Base-by-base conservation (phyloP, 2,888 invertebrate genomes). In the Philaethria dido region DNA sequence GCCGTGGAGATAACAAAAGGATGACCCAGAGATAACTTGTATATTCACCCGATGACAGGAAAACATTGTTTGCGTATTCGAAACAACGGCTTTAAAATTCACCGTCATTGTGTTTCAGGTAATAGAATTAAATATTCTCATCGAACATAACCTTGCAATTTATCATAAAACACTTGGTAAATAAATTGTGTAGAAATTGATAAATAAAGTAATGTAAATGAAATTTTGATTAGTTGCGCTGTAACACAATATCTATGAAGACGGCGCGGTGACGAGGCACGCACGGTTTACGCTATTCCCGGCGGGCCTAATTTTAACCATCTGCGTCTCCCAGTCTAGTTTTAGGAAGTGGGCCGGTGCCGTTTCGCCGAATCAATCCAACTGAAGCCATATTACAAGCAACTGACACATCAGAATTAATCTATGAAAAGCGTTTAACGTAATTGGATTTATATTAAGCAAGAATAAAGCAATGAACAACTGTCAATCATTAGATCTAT, bases 281-380 rank as follows among this genome's bases (percentile, higher is more conserved):
- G 86, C 81, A 76, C 84, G 84, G 88, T 90, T 90, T 86, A 88
- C 86, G 86, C 91, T 92, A 91, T 92, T 92, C 87, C 88, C 78
- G 90, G 90, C 85, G 83, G 82, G 82, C 85, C 92, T 92, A 92
- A 92, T 92, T 92, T 92, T 92, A 92, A 89, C 92, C 92, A 92
- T 91, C 83, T 90, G 89, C 89, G 92, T 91, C 88, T 89, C 89
- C 80, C 87, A 86, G 87, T 85, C 87, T 88, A 86, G 90, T 86
- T 89, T 89, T 90, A 90, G 91, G 91, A 92, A 90, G 90, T 91
- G 88, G 88, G 90, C 88, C 90, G 89, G 73, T 80, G 78, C 76
- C 77, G 77, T 82, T 87, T 85, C 85, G 80, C 75, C 80, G 85
- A 85, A 87, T 84, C 82, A 82, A 87, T 83, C 81, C 77, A 79